These are phyloP conservation scores for Sebastiscus albofasciatus DNA, from an alignment of 2,797 vertebrate species.

Conservation along the genomic window DNA sequence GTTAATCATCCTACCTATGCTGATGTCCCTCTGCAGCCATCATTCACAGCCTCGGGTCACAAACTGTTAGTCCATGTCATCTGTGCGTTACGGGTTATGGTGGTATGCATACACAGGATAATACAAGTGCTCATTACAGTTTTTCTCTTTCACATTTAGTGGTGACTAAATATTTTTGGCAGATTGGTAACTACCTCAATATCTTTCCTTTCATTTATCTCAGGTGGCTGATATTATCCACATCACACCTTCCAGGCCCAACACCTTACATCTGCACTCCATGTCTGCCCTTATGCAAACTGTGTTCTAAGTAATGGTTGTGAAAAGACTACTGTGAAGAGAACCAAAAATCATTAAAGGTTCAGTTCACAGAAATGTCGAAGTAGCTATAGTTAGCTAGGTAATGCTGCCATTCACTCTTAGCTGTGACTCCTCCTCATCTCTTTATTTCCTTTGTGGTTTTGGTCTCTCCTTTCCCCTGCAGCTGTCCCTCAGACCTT, in stretches of 20 bases:
- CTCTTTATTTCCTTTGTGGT: background rate
- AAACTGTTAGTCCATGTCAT: background rate
- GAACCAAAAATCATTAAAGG: background rate
- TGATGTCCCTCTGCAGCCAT: background rate
- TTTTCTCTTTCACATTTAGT: background rate
- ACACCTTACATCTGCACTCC: background rate
- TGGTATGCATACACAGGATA: background rate
- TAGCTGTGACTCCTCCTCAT: background rate
- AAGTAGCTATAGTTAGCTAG: background rate
- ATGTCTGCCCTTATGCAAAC: background rate
- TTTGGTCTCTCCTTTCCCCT: background rate
- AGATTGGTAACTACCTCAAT: background rate
- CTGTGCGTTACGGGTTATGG: background rate
- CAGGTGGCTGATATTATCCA: background rate
- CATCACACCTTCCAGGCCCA: background rate
- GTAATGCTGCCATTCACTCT: background rate
- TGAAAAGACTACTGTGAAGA: background rate
- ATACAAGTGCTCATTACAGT: background rate
- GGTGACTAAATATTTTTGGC: background rate
- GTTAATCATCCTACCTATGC: slow-evolving; percentile 23
- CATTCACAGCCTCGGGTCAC: slow-evolving; percentile 4
- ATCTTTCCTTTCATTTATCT: background rate
- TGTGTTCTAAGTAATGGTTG: background rate
- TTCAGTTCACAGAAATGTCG: background rate
- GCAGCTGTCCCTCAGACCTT: no score